These are phyloP conservation scores for Fabriciana adippe DNA, from an alignment of 2,888 invertebrate species.

Conservation along the genomic window DNA sequence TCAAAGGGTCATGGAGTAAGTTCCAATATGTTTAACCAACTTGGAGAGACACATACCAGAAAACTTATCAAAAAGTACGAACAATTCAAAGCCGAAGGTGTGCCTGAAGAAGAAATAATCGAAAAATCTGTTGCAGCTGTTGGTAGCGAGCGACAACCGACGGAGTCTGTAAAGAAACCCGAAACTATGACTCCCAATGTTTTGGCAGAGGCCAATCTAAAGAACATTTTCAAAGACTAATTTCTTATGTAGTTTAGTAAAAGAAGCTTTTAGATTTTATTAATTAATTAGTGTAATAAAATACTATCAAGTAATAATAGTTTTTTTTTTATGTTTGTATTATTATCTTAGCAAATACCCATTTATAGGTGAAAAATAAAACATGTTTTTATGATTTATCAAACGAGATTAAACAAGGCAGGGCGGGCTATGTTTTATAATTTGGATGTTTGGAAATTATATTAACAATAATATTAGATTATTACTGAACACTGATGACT, in stretches of 20 bases:
- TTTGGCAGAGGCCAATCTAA: slow-evolving; percentile 45
- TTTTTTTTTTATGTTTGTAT: too few relatives aligned
- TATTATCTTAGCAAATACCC: too few relatives aligned
- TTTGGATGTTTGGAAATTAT: too few relatives aligned
- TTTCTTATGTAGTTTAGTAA: not conserved
- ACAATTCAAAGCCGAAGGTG: slow-evolving; percentile 79
- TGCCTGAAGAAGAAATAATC: slow-evolving; percentile 77
- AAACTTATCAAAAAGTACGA: slow-evolving; percentile 84
- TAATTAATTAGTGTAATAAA: slow-evolving; percentile 9
- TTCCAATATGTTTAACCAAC: slow-evolving; percentile 78
- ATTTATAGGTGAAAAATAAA: too few relatives aligned
- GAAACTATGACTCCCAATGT: slow-evolving; percentile 62
- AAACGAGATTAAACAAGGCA: too few relatives aligned
- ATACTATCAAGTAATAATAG: not conserved
- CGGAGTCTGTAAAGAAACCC: slow-evolving; percentile 49
- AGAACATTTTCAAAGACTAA: slow-evolving; percentile 47
- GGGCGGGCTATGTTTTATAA: too few relatives aligned
- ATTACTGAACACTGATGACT: too few relatives aligned
- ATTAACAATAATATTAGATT: too few relatives aligned
- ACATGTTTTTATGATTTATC: too few relatives aligned
- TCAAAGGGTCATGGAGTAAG: slow-evolving; percentile 81
- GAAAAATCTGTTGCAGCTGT: slow-evolving; percentile 60
- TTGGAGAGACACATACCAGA: slow-evolving; percentile 81
- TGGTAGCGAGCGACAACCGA: slow-evolving; percentile 52
- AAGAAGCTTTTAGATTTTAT: not conserved